These are phyloP conservation scores for Drosophila borborema DNA, from an alignment of 2,888 invertebrate genomes.

Conservation along the genomic window DNA sequence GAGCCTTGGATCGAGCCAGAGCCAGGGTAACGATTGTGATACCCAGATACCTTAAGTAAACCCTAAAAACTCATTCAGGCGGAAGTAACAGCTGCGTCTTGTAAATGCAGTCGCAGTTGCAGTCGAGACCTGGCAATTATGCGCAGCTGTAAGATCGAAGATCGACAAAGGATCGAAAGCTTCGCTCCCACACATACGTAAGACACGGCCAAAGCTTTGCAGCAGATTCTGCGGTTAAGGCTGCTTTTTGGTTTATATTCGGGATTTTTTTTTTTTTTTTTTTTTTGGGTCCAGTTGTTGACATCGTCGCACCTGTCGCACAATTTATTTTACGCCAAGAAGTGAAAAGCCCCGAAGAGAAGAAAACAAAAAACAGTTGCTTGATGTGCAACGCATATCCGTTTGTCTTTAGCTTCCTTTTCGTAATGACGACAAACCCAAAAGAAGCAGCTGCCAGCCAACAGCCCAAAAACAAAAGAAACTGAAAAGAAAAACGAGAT, in stretches of 20 bases:
- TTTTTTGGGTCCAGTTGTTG: constrained; percentile 59
- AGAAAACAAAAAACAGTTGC: constrained; percentile 68
- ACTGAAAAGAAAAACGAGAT: constrained; percentile 21
- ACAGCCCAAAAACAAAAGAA: constrained; percentile 35
- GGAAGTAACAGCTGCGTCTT: constrained; percentile 76
- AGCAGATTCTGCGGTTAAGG: constrained; percentile 37
- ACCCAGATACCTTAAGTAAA: constrained; percentile 14
- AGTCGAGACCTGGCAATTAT: constrained; percentile 59
- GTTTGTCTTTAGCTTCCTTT: constrained; percentile 79
- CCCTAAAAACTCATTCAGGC: constrained; percentile 49
- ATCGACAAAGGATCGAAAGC: constrained; percentile 64
- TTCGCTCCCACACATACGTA: constrained; percentile 70
- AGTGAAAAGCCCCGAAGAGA: constrained; percentile 68
- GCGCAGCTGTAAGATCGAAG: constrained; percentile 73
- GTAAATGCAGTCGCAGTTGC: constrained; percentile 50
- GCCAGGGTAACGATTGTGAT: constrained; percentile 22
- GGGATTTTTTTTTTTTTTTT: constrained; percentile 7
- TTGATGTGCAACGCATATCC: constrained; percentile 77
- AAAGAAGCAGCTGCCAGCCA: constrained; percentile 73
- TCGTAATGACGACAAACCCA: constrained; percentile 72
- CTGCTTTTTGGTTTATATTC: constrained; percentile 20
- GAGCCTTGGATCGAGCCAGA: constrained; percentile 18
- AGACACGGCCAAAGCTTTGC: constrained; percentile 30
- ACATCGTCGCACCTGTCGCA: constrained; percentile 77
- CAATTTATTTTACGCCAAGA: constrained; percentile 77